These are phyloP conservation scores for Falco peregrinus DNA, from an alignment of 2,797 vertebrate genomes.

Conservation along the genomic window DNA sequence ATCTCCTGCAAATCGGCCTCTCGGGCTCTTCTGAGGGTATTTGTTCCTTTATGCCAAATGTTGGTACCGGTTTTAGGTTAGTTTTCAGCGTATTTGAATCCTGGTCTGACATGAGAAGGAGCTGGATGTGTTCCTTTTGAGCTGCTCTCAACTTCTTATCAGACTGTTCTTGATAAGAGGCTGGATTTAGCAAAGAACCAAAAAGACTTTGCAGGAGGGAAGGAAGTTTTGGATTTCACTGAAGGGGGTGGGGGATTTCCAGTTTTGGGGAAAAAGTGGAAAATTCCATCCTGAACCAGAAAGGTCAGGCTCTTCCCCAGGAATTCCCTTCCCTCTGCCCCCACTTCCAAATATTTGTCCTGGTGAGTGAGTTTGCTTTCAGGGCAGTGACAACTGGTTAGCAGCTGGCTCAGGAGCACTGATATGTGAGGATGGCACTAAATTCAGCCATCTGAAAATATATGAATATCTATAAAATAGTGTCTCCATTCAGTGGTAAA, in stretches of 20 bases:
- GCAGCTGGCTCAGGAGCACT: not conserved
- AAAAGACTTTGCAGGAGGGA: not conserved
- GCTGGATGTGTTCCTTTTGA: not conserved
- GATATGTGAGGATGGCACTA: not conserved
- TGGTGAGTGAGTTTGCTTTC: not conserved
- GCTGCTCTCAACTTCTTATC: not conserved
- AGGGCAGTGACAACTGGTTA: not conserved
- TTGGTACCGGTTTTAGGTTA: not conserved
- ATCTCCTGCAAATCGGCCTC: not conserved
- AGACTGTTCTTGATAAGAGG: not conserved
- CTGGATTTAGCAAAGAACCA: not conserved
- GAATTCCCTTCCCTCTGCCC: not conserved
- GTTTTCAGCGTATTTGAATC: not conserved
- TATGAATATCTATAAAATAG: accelerated
- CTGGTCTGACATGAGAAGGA: not conserved
- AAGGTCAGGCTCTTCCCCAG: not conserved
- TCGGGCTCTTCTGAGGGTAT: not conserved
- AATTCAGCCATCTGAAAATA: not conserved
- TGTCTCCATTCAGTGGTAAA: not conserved
- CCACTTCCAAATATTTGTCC: accelerated
- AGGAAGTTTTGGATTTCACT: not conserved
- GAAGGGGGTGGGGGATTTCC: not conserved
- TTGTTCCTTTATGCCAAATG: not conserved
- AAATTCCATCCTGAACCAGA: not conserved
- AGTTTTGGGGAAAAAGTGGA: not conserved